phyloP scores from a whole-genome alignment of 92 coral and sea anemone species.

The Paragorgia papillata region DNA sequence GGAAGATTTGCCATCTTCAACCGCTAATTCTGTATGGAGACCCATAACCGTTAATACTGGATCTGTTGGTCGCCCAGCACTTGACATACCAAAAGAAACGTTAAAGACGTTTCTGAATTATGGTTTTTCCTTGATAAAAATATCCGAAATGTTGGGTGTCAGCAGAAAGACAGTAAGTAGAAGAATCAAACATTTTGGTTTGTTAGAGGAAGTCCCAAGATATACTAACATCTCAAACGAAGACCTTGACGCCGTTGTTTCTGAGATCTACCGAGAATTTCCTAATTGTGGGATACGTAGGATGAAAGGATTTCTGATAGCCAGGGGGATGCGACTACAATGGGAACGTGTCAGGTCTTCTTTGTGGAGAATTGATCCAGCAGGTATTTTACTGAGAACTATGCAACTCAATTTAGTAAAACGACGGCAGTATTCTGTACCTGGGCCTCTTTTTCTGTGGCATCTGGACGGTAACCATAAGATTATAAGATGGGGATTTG shows the following conservation, averaged over 20 bases:
- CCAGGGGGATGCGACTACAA: too few species aligned
- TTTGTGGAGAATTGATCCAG: too few species aligned
- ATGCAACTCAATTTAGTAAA: conserved; percentile 52
- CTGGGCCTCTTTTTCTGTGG: too few species aligned
- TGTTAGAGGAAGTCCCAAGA: conserved; percentile 43
- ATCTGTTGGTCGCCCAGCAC: conserved; percentile 42
- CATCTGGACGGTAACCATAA: too few species aligned
- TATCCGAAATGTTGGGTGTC: conserved; percentile 40
- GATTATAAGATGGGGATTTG: too few species aligned
- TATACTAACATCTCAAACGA: too few species aligned
- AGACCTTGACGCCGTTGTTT: too few species aligned
- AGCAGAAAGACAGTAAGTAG: conserved; percentile 44
- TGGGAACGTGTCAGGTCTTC: too few species aligned
- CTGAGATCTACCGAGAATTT: conserved; percentile 39
- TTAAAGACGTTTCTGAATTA: conserved; percentile 39
- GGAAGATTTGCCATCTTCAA: neutral
- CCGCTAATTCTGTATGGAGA: conserved; percentile 1
- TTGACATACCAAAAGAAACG: conserved; percentile 51
- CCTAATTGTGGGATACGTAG: too few species aligned
- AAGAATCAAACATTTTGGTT: conserved; percentile 41
- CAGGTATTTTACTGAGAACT: conserved; percentile 51
- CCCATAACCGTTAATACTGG: neutral
- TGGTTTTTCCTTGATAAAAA: conserved; percentile 38
- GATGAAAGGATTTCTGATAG: too few species aligned
- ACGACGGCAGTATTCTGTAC: too few species aligned